A percentile compares a stretch with the other conserved stretches of the same genome.
Conservation (phyloP, 2,888 invertebrate genomes). For the Steromphala cineraria region DNA sequence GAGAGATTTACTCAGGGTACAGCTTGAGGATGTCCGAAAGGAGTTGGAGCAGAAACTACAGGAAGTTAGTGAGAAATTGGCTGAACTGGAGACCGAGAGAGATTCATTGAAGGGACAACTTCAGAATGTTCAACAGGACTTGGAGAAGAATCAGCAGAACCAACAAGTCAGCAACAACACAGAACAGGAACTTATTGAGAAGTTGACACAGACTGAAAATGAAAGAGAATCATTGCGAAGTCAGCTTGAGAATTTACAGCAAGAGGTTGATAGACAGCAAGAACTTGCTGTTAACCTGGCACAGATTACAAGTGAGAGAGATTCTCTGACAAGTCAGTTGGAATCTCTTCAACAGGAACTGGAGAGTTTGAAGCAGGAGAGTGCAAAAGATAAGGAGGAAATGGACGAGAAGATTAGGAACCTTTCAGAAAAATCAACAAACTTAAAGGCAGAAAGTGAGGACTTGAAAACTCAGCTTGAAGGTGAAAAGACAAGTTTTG, state of each 20-base stretch:
- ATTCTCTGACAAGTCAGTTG: background rate
- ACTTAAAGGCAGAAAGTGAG: background rate
- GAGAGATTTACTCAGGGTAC: background rate
- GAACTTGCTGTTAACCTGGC: background rate
- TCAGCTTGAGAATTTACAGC: background rate
- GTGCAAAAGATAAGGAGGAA: constrained; percentile 16
- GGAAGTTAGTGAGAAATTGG: constrained; percentile 17
- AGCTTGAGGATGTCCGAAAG: background rate
- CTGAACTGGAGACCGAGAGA: background rate
- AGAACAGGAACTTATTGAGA: constrained; percentile 13
- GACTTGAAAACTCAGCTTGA: constrained; percentile 20
- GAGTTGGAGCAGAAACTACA: constrained; percentile 23
- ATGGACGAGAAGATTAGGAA: constrained; percentile 18
- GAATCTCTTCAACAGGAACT: background rate
- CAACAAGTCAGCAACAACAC: background rate
- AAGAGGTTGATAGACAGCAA: too few species aligned
- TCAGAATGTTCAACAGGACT: background rate
- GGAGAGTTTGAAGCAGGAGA: background rate
- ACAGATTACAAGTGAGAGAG: background rate
- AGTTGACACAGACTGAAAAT: background rate
- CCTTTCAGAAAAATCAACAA: constrained; percentile 12
- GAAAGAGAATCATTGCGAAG: background rate
- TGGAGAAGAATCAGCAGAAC: background rate
- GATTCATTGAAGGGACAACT: background rate
- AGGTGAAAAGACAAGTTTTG: constrained; percentile 5